A percentile compares a stretch with the other conserved stretches of the same genome.
Conservation (phyloP, 2,797 vertebrate genomes). For the Acestrorhynchus altus region DNA sequence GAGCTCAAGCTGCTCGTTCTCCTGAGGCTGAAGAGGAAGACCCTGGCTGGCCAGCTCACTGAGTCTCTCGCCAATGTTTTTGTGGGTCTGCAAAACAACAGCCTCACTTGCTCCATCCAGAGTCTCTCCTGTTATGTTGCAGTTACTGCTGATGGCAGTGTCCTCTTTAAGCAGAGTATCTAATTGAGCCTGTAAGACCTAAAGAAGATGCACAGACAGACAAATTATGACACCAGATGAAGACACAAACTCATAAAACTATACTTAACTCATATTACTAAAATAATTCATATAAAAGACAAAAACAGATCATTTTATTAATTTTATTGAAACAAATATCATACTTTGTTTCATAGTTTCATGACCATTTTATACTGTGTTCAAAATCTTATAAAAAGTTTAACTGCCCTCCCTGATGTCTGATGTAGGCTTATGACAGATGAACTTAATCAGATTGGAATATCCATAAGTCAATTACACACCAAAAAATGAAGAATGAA, state of each 20-base stretch:
- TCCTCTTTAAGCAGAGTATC: slow-evolving; percentile 88
- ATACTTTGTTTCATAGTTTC: too few relatives aligned
- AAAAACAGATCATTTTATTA: too few relatives aligned
- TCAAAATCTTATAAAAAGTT: too few relatives aligned
- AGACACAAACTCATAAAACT: too few relatives aligned
- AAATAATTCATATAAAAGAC: too few relatives aligned
- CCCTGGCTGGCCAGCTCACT: slow-evolving; percentile 81
- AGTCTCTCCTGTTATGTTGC: slow-evolving; percentile 85
- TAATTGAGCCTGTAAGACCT: slow-evolving; percentile 96
- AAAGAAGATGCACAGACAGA: slow-evolving; percentile 10
- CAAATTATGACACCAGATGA: background rate
- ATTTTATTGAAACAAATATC: too few relatives aligned
- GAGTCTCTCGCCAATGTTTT: slow-evolving; percentile 86
- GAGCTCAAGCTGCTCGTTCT: slow-evolving; percentile 95
- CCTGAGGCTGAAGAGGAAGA: slow-evolving; percentile 88
- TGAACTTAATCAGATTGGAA: too few relatives aligned
- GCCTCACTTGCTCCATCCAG: slow-evolving; percentile 86
- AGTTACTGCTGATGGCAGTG: slow-evolving; percentile 84
- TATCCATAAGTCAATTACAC: too few relatives aligned
- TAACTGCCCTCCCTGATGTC: too few relatives aligned
- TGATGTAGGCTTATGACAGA: too few relatives aligned
- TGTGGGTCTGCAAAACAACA: slow-evolving; percentile 85
- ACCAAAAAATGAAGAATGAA: background rate
- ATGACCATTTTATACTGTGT: too few relatives aligned
- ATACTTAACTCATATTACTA: too few relatives aligned